These are phyloP conservation scores for Abscondita cerata DNA, from an alignment of 2,888 invertebrate genomes.

Conservation along the genomic window DNA sequence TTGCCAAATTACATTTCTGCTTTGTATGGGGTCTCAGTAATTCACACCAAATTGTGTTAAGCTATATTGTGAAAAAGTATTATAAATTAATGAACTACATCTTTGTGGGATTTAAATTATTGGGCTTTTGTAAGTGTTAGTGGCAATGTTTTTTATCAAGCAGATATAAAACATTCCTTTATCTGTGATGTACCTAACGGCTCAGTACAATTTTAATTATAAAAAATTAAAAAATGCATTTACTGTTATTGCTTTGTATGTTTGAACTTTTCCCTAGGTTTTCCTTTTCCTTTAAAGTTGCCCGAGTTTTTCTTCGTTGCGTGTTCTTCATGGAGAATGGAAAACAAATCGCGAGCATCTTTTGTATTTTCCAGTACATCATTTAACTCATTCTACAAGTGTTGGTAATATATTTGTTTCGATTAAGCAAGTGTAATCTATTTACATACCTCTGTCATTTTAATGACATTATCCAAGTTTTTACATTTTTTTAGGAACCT, in stretches of 20 bases:
- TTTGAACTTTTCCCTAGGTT: constrained; percentile 41
- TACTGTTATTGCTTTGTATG: background rate
- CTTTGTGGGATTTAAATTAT: background rate
- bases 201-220: constrained; percentile 1
- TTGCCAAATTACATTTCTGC: constrained; percentile 2
- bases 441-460: constrained; percentile 67
- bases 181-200: constrained; percentile 18
- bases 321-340: constrained; percentile 73
- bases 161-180: constrained; percentile 15
- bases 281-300: constrained; percentile 44
- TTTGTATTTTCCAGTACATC: constrained; percentile 74
- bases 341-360: constrained; percentile 73
- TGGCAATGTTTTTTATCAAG: background rate
- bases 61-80: background rate
- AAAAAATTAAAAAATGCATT: background rate
- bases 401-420: background rate
- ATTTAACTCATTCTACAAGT: constrained; percentile 69
- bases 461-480: constrained; percentile 70
- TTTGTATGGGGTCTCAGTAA: background rate
- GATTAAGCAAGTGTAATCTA: background rate
- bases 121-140: background rate
- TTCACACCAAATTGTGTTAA: no score
- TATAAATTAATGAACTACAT: background rate
- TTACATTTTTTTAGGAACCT: constrained; percentile 76
- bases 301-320: constrained; percentile 62